Evolutionary conservation across 30 jellyfish, hydroid and myxozoan genomes (phyloP), one percentile per base, ranked within the genome.

Genomic region (Nemopilema nomurai): DNA sequence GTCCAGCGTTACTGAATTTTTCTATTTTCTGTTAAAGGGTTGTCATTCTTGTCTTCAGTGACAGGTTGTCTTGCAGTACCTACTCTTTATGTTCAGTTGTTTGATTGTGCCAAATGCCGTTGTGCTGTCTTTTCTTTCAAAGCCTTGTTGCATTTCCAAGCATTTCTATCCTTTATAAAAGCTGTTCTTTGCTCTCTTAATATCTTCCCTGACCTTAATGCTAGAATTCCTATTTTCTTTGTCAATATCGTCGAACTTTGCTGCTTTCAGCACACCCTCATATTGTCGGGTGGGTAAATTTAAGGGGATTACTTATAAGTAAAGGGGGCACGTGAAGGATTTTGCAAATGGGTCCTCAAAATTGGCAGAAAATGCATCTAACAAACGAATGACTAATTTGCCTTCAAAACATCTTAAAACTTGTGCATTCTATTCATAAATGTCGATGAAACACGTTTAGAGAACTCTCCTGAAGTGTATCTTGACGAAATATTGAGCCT

Each of bases 1-100:
- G 83, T 72, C 83, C 83, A 72, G 23, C 70, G 19, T 20, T 72
- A 32, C 31, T 72, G 66, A 31, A 72, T 33, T 72, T 29, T 33
- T 28, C 68, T 72, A 7, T 6, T 16, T 23, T 72, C 83, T 13
- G 83, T 27, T 19, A 72, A 16, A 33, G 21, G 66, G 66, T 8
- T 72, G 26, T 27, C 62, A 26, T 72, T 31, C 8, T 28, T 26
- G 32, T 28, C 83, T 72, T 72, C 83, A 4, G 41, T 33, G 19
- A 23, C 83, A 30, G 74, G 8, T 25, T 19, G 50, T 24, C 23
- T 51, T n/a, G n/a, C n/a, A n/a, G n/a, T 23, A 19, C 52, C 29
- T 22, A 17, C 16, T 23, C 18, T 27, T 8, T 19, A 25, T 22
- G 75, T 32, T 76, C 16, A 76, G 80, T 9, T 50, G n/a, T 9